Base-by-base conservation (phyloP, 2,888 invertebrate species). In the Phasia obesa region DNA sequence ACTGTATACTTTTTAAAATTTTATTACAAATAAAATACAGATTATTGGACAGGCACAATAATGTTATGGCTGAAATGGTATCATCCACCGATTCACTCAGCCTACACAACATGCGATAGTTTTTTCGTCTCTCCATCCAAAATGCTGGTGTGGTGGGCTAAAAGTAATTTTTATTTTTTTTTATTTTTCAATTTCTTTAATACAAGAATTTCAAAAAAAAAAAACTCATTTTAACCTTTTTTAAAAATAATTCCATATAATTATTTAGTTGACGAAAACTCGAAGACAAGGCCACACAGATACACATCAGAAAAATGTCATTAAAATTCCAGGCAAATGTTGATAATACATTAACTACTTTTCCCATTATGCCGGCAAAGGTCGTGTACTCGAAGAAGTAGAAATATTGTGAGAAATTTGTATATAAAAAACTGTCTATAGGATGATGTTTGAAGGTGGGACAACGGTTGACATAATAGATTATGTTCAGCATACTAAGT, bases 321-420 rank as follows among this genome's bases (percentile, higher is more conserved):
- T 94, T 94, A 75, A 94, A 95, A 87, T 94, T 95, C 95, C 95
- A 96, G 0, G 94, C 92, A 81, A 94, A 93, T 0, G 95, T 95
- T 4, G 94, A 93, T 13, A 94, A 86, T 2, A 94, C 87, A 86
- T 95, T 93, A 73, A 94, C 62, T 17, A 89, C 84, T 82, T 90
- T 90, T 0, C 89, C 90, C 65, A 90, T 17, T 0, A 90, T 35
- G 11, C 89, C 91, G 44, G 85, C 74, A 11, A 85, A 65, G 0
- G 85, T 84, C 11, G 79, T 86, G 76, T 90, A 91, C 0, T 87
- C 85, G 7, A 90, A 78, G 60, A 88, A 88, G 13, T 86, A 71
- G 57, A 90, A 91, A 21, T 88, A 67, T 77, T 88, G 86, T 2
- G 85, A 78, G 15, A 88, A 88, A 73, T 88, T 89, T 0, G 87